Conservation (phyloP, 2,888 invertebrate species). For the Molorchus minor region DNA sequence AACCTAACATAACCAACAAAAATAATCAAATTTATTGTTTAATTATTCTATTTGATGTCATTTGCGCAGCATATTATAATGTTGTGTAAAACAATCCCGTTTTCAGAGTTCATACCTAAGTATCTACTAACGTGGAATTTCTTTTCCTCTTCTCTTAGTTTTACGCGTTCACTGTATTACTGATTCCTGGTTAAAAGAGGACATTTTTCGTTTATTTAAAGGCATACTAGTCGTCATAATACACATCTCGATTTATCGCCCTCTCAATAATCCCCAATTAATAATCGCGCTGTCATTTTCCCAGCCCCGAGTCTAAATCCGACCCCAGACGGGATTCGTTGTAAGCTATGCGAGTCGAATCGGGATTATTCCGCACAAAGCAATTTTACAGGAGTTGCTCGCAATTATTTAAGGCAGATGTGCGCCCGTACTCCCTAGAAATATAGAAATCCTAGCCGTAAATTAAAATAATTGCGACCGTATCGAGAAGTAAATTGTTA, state of each 20-base stretch:
- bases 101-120: no score
- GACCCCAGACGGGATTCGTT: slow-evolving; percentile 16
- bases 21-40: no score
- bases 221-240: no score
- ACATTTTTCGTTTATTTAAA: no score
- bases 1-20: no score
- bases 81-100: no score
- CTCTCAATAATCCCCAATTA: slow-evolving; percentile 35
- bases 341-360: slow-evolving; percentile 50
- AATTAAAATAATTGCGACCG: slow-evolving; percentile 47
- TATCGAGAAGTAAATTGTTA: neutral
- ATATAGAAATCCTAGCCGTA: slow-evolving; percentile 48
- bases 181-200: no score
- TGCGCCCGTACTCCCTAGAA: slow-evolving; percentile 37
- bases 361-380: slow-evolving; percentile 54
- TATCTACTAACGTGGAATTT: no score
- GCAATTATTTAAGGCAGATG: slow-evolving; percentile 53
- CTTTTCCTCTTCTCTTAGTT: no score
- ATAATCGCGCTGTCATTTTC: slow-evolving; percentile 34
- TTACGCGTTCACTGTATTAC: no score
- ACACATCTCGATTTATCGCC: slow-evolving; percentile 30
- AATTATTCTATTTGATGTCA: no score
- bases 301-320: slow-evolving; percentile 17
- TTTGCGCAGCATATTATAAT: no score
- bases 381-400: slow-evolving; percentile 49